phyloP scores from a whole-genome alignment of 2,113 vertebrate species.

The Microcebus lehilahytsara region DNA sequence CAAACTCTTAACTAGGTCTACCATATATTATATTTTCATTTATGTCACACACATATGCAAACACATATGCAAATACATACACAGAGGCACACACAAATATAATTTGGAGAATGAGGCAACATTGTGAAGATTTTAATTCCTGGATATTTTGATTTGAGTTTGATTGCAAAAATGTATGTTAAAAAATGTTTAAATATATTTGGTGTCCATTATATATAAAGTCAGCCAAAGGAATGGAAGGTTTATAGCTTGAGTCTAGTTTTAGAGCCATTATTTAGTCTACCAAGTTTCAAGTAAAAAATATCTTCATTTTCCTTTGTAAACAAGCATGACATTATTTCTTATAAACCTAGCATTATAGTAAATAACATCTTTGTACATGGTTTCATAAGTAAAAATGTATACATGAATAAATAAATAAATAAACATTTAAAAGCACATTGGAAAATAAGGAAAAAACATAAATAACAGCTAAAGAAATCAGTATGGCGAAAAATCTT shows the following conservation, averaged over 20 bases:
- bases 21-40: background rate
- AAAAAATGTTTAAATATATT: conserved; percentile 40
- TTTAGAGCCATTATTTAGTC: conserved; percentile 71
- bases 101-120: background rate
- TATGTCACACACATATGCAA: background rate
- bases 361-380: conserved; percentile 51
- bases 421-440: background rate
- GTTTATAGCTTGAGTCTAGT: conserved; percentile 27
- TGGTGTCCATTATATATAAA: conserved; percentile 56
- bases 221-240: conserved; percentile 9
- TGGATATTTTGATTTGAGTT: conserved; percentile 1
- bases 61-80: no score
- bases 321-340: background rate
- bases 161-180: conserved; percentile 32
- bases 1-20: background rate
- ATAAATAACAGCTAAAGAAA: background rate
- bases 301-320: conserved; percentile 36
- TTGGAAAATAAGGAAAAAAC: background rate
- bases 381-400: background rate
- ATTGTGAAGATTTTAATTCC: background rate
- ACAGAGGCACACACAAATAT: background rate
- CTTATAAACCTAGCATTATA: conserved; percentile 58
- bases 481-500: no score
- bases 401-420: background rate
- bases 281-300: conserved; percentile 59